phyloP scores from a whole-genome alignment of 2,888 invertebrate species.

The Cosmopolites sordidus region DNA sequence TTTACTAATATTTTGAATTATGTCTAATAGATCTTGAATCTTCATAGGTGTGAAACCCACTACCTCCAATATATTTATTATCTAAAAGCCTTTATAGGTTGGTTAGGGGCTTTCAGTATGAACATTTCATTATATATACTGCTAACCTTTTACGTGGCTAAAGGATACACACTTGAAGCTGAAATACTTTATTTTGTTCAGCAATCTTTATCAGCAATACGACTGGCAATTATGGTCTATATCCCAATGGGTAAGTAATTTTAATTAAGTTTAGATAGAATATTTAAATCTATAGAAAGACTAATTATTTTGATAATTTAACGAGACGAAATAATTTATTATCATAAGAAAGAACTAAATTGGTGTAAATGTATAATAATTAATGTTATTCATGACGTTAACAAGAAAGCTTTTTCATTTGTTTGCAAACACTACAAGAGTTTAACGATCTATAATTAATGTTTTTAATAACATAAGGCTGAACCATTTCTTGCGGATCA shows the following conservation, averaged over 20 bases:
- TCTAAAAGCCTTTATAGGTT: slow-evolving; percentile 39
- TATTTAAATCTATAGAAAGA: no score
- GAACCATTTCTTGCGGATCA: no score
- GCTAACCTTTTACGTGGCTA: slow-evolving; percentile 33
- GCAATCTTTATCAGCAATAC: slow-evolving; percentile 29
- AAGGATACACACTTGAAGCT: slow-evolving; percentile 32
- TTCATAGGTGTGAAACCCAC: slow-evolving; percentile 53
- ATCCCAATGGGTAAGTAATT: slow-evolving; percentile 33
- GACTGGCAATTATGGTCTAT: slow-evolving; percentile 31
- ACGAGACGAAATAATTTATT: no score
- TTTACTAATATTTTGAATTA: not conserved
- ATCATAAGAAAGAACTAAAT: no score
- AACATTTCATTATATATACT: slow-evolving; percentile 35
- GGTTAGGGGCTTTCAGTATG: slow-evolving; percentile 36
- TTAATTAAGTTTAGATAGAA: no score
- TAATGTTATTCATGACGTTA: no score
- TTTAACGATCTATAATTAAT: no score
- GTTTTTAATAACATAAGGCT: no score
- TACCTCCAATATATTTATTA: slow-evolving; percentile 47
- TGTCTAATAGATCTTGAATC: slow-evolving; percentile 47
- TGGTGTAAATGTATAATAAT: no score
- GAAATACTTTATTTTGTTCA: slow-evolving; percentile 34
- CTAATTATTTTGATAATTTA: no score
- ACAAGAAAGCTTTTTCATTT: no score
- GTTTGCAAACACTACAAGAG: no score